A percentile compares a stretch with the other conserved stretches of the same genome.
Evolutionary conservation across 1,140 invertebrate species (phyloP).

Genomic region (Neomicropteryx cornuta): DNA sequence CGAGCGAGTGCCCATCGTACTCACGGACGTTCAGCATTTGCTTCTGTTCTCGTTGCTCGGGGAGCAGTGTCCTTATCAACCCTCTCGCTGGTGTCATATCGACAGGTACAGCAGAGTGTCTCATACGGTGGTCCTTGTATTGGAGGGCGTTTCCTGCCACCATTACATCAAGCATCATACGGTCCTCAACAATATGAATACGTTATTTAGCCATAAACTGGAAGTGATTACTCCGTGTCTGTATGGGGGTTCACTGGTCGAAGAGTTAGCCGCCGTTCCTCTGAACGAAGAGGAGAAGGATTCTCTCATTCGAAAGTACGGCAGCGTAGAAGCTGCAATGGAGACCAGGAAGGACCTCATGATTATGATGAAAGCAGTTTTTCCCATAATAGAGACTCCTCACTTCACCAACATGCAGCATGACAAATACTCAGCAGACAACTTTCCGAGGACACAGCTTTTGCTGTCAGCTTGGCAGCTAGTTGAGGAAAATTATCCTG

Average conservation of each 20-base stretch:
- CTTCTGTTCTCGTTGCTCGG: constrained; percentile 65
- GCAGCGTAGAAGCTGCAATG: constrained; percentile 53
- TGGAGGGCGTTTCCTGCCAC: constrained; percentile 65
- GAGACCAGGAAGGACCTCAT: constrained; percentile 53
- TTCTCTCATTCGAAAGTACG: constrained; percentile 51
- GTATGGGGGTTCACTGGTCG: constrained; percentile 59
- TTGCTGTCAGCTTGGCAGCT: constrained; percentile 73
- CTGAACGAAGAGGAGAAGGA: constrained; percentile 55
- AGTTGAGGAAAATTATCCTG: constrained; percentile 77
- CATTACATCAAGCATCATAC: constrained; percentile 58
- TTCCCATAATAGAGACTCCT: constrained; percentile 41
- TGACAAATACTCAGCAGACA: constrained; percentile 36
- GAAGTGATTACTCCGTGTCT: constrained; percentile 63
- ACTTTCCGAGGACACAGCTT: constrained; percentile 67
- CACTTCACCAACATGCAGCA: constrained; percentile 13
- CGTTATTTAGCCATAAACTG: constrained; percentile 49
- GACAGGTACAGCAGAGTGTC: constrained; percentile 58
- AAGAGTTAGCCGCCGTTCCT: constrained; percentile 66
- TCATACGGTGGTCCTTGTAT: constrained; percentile 59
- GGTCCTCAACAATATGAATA: constrained; percentile 44
- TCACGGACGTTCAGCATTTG: constrained; percentile 74
- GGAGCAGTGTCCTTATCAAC: constrained; percentile 52
- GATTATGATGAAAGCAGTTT: constrained; percentile 52
- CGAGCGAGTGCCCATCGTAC: constrained; percentile 61
- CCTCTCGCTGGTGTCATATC: constrained; percentile 68